These are phyloP conservation scores for Meghimatium bilineatum DNA, from an alignment of 2,888 invertebrate species.

Conservation along the genomic window DNA sequence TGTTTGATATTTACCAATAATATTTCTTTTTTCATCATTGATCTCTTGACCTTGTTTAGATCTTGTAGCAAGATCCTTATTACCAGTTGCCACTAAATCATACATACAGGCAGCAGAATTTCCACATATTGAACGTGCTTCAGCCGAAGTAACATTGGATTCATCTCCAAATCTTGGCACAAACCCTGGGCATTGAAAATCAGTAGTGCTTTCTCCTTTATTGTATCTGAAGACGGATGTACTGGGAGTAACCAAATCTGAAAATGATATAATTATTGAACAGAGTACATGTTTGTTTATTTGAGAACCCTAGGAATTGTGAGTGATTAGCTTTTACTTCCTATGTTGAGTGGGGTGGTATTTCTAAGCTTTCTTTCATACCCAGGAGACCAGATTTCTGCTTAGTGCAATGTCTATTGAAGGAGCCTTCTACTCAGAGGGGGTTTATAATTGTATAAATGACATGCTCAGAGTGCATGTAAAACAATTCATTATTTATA, in stretches of 20 bases:
- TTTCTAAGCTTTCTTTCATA: no score
- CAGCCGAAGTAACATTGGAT: not conserved
- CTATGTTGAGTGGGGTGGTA: no score
- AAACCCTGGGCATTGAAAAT: conserved; percentile 49
- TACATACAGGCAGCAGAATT: conserved; percentile 52
- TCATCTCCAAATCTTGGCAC: conserved; percentile 52
- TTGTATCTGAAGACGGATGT: conserved; percentile 53
- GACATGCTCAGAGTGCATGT: no score
- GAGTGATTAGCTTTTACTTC: no score
- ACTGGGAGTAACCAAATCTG: conserved; percentile 49
- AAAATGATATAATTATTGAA: no score
- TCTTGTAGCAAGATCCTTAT: conserved; percentile 45
- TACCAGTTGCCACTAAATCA: conserved; percentile 55
- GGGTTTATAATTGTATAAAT: no score
- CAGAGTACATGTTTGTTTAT: no score
- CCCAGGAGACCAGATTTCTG: no score
- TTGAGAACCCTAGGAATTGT: no score
- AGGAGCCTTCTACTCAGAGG: no score
- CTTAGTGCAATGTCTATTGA: no score
- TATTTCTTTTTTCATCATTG: not conserved
- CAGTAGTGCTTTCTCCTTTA: conserved; percentile 15
- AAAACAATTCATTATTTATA: no score
- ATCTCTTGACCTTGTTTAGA: conserved; percentile 19
- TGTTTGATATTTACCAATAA: not conserved
- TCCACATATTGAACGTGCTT: conserved; percentile 52